phyloP scores from a whole-genome alignment of 2,113 vertebrate genomes.

The Cyanoliseus patagonus region DNA sequence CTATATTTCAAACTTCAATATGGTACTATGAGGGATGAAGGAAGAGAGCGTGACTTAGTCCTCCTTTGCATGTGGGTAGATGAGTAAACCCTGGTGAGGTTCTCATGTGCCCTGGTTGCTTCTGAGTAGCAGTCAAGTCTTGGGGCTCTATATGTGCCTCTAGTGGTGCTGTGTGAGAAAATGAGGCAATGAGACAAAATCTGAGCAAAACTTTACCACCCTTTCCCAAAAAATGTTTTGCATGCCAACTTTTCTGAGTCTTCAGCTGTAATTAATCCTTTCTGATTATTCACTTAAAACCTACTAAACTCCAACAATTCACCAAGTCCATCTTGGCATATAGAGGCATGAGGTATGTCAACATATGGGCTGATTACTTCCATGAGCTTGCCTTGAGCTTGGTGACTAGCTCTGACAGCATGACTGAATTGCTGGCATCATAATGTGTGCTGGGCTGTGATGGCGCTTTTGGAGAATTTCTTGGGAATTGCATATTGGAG shows the following conservation, averaged over 20 bases:
- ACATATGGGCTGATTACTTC: not conserved
- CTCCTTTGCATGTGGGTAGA: not conserved
- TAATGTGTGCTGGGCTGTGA: not conserved
- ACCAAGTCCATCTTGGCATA: not conserved
- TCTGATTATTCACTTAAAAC: not conserved
- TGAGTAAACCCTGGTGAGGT: not conserved
- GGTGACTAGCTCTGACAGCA: not conserved
- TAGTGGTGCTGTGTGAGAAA: not conserved
- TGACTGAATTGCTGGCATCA: not conserved
- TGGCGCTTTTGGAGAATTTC: not conserved
- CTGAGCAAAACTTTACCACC: not conserved
- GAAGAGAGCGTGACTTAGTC: accelerated
- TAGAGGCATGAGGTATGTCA: not conserved
- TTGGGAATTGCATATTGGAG: not conserved
- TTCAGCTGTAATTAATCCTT: not conserved
- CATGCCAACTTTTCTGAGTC: not conserved
- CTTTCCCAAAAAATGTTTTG: not conserved
- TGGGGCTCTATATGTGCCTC: not conserved
- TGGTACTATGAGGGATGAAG: not conserved
- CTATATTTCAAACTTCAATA: not conserved
- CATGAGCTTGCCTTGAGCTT: not conserved
- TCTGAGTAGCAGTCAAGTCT: not conserved
- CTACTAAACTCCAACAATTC: not conserved
- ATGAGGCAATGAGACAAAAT: not conserved
- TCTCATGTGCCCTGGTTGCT: not conserved